phyloP scores from a whole-genome alignment of 2,113 vertebrate species.

The Embiotoca jacksoni region DNA sequence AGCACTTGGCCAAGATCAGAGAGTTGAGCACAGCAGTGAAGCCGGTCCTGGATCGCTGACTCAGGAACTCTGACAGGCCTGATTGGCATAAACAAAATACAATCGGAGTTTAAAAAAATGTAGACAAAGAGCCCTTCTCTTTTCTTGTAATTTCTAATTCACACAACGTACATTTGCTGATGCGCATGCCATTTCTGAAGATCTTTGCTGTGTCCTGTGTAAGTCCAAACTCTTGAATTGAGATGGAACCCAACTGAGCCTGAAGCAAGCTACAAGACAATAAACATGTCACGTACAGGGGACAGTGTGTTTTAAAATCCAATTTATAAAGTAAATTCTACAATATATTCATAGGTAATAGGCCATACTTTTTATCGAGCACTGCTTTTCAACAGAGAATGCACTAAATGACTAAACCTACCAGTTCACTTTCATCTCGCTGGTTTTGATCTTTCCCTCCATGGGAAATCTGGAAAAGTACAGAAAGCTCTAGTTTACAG shows the following conservation, averaged over 20 bases:
- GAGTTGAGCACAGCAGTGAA: conserved; percentile 89
- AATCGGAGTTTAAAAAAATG: not conserved
- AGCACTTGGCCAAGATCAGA: conserved; percentile 94
- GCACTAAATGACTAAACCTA: conserved; percentile 69
- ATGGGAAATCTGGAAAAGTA: conserved; percentile 90
- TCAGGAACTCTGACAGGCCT: conserved; percentile 94
- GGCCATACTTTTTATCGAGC: not conserved
- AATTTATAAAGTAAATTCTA: not conserved
- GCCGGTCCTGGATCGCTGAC: conserved; percentile 83
- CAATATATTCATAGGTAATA: not conserved
- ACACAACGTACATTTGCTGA: conserved; percentile 91
- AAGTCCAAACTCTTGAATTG: conserved; percentile 95
- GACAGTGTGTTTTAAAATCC: not conserved
- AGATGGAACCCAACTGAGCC: conserved; percentile 94
- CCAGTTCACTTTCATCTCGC: conserved; percentile 99
- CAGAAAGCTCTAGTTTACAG: not conserved
- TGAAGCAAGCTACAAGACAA: conserved; percentile 91
- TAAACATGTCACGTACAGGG: not conserved
- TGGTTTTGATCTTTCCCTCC: conserved; percentile 96
- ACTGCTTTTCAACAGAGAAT: not conserved
- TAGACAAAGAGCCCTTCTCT: not conserved
- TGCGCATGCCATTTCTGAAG: conserved; percentile 92
- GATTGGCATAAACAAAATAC: conserved; percentile 31
- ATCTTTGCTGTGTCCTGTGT: conserved; percentile 94
- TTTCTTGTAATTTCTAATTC: not conserved